Evolutionary conservation across 2,888 invertebrate genomes (phyloP), one percentile per base, ranked within the genome.

Genomic region (Drosophila mimica): DNA sequence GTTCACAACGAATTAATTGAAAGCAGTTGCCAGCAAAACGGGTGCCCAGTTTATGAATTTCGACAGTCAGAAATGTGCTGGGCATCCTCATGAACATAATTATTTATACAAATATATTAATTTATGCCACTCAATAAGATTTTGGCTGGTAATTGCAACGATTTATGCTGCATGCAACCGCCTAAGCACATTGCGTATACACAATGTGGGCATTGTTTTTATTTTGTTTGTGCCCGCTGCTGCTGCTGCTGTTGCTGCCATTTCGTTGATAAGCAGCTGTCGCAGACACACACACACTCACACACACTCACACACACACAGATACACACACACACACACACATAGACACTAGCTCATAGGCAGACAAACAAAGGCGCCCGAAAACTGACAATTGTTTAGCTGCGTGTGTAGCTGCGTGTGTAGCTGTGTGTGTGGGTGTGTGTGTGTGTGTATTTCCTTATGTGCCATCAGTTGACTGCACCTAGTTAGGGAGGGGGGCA

Each of bases 211-310:
- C 36, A 49, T 62, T 51, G 64, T 54, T 63, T 58, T 52, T 54
- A 57, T 73, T 83, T 73, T 82, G 62, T 62, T 69, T 63, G 51
- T 66, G 25, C n/a, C n/a, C 40, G 38, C 49, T 25, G 25, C 25
- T 33, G 46, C 40, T 34, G 40, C 30, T 57, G 62, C 67, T 73
- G 68, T 38, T 56, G 80, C 88, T 81, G 81, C 63, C 70, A 86
- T 79, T 88, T 71, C 61, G 72, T 70, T 81, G 89, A 86, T 88
- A 86, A 84, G 87, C 86, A 84, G 70, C 38, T 61, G 66, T 56
- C 62, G 73, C 71, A 60, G 59, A 61, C 59, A 34, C 38, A 67
- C 63, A 51, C 58, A 43, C n/a, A 63, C 36, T 20, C 7, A 52
- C 15, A 34, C 49, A 56, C 43, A 62, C n/a, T n/a, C 53, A 40